A percentile compares a stretch with the other conserved stretches of the same genome.
Conservation (phyloP, 2,797 vertebrate genomes). For the Todus mexicanus region DNA sequence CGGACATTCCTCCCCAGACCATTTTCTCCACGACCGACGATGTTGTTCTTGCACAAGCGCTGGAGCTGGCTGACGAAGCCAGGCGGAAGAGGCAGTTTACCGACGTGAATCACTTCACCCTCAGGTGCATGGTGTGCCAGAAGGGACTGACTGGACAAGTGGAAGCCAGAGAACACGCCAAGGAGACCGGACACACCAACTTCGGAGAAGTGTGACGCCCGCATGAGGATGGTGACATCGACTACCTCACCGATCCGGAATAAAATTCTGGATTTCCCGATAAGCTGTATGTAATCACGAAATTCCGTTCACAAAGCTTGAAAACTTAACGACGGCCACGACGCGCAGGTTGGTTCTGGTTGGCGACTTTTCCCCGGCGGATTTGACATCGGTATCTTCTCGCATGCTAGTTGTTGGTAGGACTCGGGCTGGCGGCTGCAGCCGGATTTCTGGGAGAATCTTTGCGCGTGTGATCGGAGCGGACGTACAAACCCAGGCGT, state of each 20-base stretch:
- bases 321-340: slow-evolving; percentile 53
- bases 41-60: slow-evolving; percentile 88
- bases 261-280: slow-evolving; percentile 58
- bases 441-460: not conserved
- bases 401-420: not conserved
- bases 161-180: slow-evolving; percentile 94
- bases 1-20: slow-evolving; percentile 88
- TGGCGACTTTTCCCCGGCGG: slow-evolving; percentile 17
- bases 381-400: slow-evolving; percentile 1
- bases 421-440: not conserved
- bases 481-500: not conserved
- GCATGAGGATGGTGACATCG: slow-evolving; percentile 38
- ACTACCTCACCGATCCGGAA: slow-evolving; percentile 74
- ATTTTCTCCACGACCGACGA: slow-evolving; percentile 91
- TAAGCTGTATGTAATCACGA: slow-evolving; percentile 69
- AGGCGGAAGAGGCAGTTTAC: slow-evolving; percentile 93
- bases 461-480: not conserved
- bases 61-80: slow-evolving; percentile 95
- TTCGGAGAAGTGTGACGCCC: slow-evolving; percentile 92
- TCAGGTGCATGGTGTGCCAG: slow-evolving; percentile 97
- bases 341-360: slow-evolving; percentile 36
- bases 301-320: slow-evolving; percentile 64
- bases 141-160: slow-evolving; percentile 94
- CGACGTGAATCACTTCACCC: slow-evolving; percentile 89
- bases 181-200: slow-evolving; percentile 95